A percentile compares a stretch with the other conserved stretches of the same genome.
Conservation (phyloP, 2,797 vertebrate species). For the Coluber constrictor region DNA sequence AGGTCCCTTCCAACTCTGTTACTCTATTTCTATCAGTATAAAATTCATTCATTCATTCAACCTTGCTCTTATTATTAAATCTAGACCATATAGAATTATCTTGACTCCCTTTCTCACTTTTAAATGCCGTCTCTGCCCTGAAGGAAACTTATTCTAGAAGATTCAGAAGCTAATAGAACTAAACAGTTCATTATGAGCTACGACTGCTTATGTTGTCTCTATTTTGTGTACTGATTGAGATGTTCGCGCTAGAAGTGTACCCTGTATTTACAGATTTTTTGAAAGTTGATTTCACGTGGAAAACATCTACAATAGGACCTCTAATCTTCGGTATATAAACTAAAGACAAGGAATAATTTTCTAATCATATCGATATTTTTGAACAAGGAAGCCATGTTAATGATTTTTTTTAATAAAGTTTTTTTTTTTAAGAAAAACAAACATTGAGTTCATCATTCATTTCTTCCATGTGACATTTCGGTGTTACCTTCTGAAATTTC, state of each 20-base stretch:
- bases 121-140: background rate
- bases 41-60: background rate
- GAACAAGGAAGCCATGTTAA: background rate
- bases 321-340: background rate
- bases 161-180: background rate
- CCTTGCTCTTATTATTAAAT: background rate
- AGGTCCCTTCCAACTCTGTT: no score
- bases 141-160: background rate
- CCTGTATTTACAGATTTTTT: background rate
- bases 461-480: no score
- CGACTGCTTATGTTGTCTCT: background rate
- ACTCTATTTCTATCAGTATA: background rate
- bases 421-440: no score
- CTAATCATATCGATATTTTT: background rate
- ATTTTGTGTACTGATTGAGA: background rate
- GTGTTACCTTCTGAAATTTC: no score
- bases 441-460: no score
- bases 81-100: background rate
- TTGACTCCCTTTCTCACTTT: background rate
- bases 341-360: background rate
- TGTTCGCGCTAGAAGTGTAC: background rate
- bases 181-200: background rate
- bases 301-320: background rate
- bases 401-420: no score
- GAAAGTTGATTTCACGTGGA: background rate